These are phyloP conservation scores for Drosophila repleta DNA, from an alignment of 1,140 invertebrate genomes.

Conservation along the genomic window DNA sequence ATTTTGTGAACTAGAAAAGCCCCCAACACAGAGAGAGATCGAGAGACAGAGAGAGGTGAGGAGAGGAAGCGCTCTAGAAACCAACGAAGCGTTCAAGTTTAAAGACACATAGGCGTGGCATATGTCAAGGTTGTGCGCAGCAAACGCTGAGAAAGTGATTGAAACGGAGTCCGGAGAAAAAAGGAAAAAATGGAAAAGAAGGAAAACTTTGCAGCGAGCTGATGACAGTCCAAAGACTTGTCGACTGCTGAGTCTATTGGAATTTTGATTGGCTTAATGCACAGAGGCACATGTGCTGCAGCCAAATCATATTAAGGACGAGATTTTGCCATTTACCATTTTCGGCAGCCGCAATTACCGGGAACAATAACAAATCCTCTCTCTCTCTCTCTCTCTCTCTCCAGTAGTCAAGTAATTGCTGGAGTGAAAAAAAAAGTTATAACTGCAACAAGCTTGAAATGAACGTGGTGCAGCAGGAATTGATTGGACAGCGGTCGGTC, in stretches of 20 bases:
- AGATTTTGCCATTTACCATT: conserved; percentile 23
- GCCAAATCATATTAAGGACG: conserved; percentile 57
- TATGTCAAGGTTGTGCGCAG: conserved; percentile 69
- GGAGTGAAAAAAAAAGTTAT: conserved; percentile 41
- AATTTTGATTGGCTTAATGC: conserved; percentile 60
- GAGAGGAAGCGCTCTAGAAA: not conserved
- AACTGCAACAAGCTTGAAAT: conserved; percentile 46
- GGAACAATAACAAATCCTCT: conserved; percentile 11
- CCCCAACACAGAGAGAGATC: not conserved
- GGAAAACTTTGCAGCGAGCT: conserved; percentile 8
- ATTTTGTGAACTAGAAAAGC: conserved; percentile 58
- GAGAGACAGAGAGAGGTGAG: not conserved
- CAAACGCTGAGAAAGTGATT: conserved; percentile 56
- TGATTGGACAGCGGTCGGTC: conserved; percentile 26
- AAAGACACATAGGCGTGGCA: conserved; percentile 48
- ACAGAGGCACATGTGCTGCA: conserved; percentile 12
- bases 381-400: not conserved
- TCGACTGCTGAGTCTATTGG: conserved; percentile 5
- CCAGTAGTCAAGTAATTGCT: conserved; percentile 37
- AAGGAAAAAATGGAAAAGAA: not conserved
- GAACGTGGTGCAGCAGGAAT: conserved; percentile 35
- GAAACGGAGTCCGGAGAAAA: conserved; percentile 23
- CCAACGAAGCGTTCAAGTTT: conserved; percentile 61
- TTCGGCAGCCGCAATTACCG: conserved; percentile 18
- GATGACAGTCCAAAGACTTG: not conserved